Conservation (phyloP, 2,888 invertebrate species). For the Ischnus inquisitorius region DNA sequence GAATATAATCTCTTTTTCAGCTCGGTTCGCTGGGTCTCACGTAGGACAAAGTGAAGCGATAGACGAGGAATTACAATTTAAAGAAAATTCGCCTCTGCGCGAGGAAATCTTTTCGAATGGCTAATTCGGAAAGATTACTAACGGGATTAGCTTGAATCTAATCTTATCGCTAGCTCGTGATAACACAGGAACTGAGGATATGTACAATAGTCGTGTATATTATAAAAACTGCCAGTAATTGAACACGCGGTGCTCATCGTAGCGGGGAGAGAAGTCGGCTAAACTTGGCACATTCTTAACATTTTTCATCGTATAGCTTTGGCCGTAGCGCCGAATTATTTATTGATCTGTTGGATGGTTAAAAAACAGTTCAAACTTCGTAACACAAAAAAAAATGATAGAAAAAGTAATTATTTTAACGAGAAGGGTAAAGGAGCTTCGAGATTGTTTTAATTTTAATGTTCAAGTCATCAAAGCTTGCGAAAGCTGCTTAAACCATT, state of each 20-base stretch:
- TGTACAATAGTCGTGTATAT: constrained; percentile 41
- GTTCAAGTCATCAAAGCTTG: background rate
- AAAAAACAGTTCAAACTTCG: background rate
- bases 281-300: constrained; percentile 6
- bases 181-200: background rate
- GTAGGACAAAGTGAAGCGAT: constrained; percentile 70
- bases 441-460: background rate
- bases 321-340: constrained; percentile 2
- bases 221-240: constrained; percentile 17
- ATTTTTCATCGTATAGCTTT: constrained; percentile 21
- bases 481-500: background rate
- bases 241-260: background rate
- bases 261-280: background rate
- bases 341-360: background rate
- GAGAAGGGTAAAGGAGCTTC: background rate
- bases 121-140: background rate
- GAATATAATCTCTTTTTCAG: constrained; percentile 75
- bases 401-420: background rate
- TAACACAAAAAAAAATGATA: background rate
- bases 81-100: background rate
- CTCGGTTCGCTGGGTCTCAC: constrained; percentile 82
- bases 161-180: constrained; percentile 15
- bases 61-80: background rate
- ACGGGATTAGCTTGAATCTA: constrained; percentile 21
- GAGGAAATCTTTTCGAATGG: background rate